Base-by-base conservation (phyloP, 2,797 vertebrate genomes). In the Coranthus polyacanthus region DNA sequence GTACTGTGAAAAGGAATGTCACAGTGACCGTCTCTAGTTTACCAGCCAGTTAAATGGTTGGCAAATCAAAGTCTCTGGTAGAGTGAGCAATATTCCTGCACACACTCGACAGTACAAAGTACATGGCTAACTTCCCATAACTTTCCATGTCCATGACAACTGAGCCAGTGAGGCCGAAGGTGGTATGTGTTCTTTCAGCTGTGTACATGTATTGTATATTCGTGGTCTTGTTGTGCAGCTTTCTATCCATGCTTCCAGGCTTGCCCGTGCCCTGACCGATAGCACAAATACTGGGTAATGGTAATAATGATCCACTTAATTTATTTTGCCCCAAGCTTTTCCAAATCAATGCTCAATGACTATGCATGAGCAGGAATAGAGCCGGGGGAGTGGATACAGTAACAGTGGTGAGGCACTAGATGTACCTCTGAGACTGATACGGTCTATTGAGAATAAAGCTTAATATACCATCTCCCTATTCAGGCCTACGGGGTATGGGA, bases 331-430 rank as follows among this genome's bases (percentile, higher is more conserved):
- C 4, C 17, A 4, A 24, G 65, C 42, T 18, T 67, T 78, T 71
- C 61, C 47, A 72, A 82, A 84, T 74, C 72, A 85, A 70, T 65
- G 72, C 71, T 71, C 58, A 7, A 51, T 70, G 82, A 77, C 54
- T 82, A 69, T 72, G 83, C 70, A 78, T 76, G 83, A 84, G 68
- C 36, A 49, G 70, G 65, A 78, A 13, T 1, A 13, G 21, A 60
- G 70, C 51, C 32, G 29, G 38, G 17, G 21, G 57, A 37, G 20
- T 2, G n/a, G 58, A 66, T 44, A 47, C 56, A 60, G 59, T 6
- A 45, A 43, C 53, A 12, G 65, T 15, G 6, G 46, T 45, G 34
- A 57, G 26, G 21, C 17, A 1, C 54, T 51, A 6, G 26, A 68
- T 18, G 47, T 21, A 22, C 46, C 47, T 66, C 62, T 13, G 29